Evolutionary conservation across 2,113 vertebrate species (phyloP).

Genomic region (Lophochroa leadbeateri): DNA sequence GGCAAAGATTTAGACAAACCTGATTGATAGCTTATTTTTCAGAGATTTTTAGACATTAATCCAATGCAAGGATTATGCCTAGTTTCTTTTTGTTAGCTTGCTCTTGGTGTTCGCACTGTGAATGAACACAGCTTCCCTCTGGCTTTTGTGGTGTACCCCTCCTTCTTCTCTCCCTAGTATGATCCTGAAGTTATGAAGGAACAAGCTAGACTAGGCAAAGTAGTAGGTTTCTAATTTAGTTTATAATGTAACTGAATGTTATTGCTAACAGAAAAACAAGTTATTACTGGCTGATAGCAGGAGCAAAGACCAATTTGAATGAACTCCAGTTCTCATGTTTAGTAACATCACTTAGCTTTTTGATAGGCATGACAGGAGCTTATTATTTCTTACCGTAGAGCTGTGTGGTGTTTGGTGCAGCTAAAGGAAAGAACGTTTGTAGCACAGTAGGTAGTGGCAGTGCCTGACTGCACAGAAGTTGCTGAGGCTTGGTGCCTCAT

Average conservation of each 20-base stretch:
- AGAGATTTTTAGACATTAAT: not conserved
- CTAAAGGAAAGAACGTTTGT: rapidly evolving
- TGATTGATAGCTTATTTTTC: not conserved
- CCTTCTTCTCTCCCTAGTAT: not conserved
- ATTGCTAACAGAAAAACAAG: not conserved
- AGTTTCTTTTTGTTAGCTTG: not conserved
- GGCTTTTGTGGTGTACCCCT: not conserved
- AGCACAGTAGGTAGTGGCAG: not conserved
- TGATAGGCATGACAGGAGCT: not conserved
- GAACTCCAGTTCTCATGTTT: not conserved
- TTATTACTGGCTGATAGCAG: not conserved
- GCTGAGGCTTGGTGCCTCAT: rapidly evolving
- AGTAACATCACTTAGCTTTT: not conserved
- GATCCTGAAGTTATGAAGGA: not conserved
- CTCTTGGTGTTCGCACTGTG: not conserved
- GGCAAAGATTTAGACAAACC: not conserved
- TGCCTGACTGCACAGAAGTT: rapidly evolving
- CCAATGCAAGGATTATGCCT: not conserved
- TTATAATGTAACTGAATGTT: not conserved
- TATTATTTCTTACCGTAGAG: rapidly evolving
- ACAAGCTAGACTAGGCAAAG: not conserved
- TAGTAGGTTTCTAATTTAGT: not conserved
- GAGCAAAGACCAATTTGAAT: not conserved
- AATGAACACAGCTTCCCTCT: not conserved
- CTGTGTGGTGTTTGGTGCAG: rapidly evolving